A percentile compares a stretch with the other conserved stretches of the same genome.
Conservation (phyloP, 2,888 invertebrate species). For the Hirtodrosophila histrioides region DNA sequence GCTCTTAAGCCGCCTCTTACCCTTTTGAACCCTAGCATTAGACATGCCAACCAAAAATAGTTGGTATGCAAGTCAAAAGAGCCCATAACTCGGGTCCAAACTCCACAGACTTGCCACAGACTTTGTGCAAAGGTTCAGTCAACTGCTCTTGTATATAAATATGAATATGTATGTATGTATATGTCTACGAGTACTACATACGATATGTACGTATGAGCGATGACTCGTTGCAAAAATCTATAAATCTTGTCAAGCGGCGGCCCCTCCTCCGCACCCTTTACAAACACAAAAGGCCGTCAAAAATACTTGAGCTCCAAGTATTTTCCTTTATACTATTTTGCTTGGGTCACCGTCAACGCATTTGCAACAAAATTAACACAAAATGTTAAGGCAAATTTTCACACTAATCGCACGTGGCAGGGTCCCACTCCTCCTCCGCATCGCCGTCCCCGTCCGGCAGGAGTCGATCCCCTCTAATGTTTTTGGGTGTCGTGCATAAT, state of each 20-base stretch:
- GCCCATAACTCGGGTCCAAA: constrained; percentile 39
- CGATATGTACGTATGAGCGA: constrained; percentile 43
- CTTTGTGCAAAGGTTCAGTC: constrained; percentile 38
- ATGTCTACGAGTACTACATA: too few species aligned
- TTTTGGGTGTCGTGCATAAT: constrained; percentile 72
- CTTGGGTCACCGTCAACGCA: constrained; percentile 32
- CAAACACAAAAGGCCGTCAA: constrained; percentile 8
- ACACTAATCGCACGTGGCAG: constrained; percentile 55
- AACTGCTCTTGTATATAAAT: constrained; percentile 32
- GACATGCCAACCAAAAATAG: constrained; percentile 53
- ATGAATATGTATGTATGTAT: constrained; percentile 11
- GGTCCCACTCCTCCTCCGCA: constrained; percentile 6
- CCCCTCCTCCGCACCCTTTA: neutral
- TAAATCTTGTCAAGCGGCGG: constrained; percentile 62
- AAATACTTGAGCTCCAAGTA: constrained; percentile 17
- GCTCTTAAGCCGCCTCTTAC: constrained; percentile 44
- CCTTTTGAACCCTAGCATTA: constrained; percentile 50
- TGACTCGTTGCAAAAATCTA: constrained; percentile 64
- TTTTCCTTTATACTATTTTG: constrained; percentile 8
- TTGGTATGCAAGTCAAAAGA: constrained; percentile 26
- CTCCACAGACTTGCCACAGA: constrained; percentile 32
- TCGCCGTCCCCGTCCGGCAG: constrained; percentile 10
- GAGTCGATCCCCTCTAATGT: constrained; percentile 38
- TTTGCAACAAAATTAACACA: constrained; percentile 61
- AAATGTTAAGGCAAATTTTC: constrained; percentile 61